Base-by-base conservation (phyloP, 37 sponge, comb jelly and placozoan species). In the Halichondria panicea region DNA sequence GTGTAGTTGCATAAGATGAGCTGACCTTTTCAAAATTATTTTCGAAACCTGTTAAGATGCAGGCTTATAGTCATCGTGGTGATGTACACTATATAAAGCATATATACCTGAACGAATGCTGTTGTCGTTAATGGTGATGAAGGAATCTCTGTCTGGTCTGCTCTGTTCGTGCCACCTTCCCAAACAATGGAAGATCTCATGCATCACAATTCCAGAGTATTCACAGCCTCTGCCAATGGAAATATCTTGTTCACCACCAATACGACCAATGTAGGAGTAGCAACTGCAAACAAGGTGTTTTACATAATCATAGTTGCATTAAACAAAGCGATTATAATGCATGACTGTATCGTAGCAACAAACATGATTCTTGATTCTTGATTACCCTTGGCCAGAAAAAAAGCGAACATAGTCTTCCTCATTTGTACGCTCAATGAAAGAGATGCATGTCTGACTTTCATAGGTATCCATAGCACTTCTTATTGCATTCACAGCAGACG, bases 91-190 rank as follows among this genome's bases (percentile, higher is more conserved):
- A n/a, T n/a, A n/a, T n/a, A n/a, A n/a, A n/a, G 35, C 25, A 18
- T 48, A 4, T 36, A 25, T 69, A 79, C 88, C 87, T 63, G 60
- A 27, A 56, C 36, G 72, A 15, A 92, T 70, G 70, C 87, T 92
- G 0, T 79, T 59, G 8, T 6, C 0, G 43, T 71, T 38, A 63
- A 92, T 81, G 4, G 15, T 71, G 22, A 92, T 77, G 50, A 58
- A 88, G 22, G 13, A 54, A 43, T 92, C 93, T 64, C 93, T 80
- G 77, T 92, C 93, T 19, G 89, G 85, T 71, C 93, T 70, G 76
- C 93, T 88, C 57, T 92, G 93, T 56, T 92, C 93, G 53, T 92
- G 93, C 93, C 93, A 84, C 15, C 93, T 62, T 19, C 79, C 89
- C 55, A 86, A 60, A 27, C 89, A 70, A 68, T 84, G 85, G 80